Conservation (phyloP, 2,113 vertebrate genomes). For the Nanorana parkeri region DNA sequence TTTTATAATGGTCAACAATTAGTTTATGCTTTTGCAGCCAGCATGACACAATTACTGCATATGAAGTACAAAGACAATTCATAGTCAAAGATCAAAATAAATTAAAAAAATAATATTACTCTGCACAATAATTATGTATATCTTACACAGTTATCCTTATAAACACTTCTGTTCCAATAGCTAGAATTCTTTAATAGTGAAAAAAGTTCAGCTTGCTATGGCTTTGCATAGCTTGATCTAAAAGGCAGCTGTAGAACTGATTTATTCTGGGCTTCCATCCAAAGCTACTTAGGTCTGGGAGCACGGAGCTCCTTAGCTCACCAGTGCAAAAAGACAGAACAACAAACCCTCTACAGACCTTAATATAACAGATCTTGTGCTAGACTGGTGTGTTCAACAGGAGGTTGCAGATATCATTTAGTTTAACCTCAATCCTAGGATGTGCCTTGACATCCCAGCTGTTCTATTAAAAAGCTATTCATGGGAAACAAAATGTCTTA, state of each 20-base stretch:
- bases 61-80: too few relatives aligned
- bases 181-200: neutral
- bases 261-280: constrained; percentile 39
- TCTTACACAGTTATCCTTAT: neutral
- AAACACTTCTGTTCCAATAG: neutral
- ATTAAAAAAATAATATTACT: neutral
- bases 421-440: neutral
- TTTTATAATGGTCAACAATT: too few relatives aligned
- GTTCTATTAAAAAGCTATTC: neutral
- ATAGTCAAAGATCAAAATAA: too few relatives aligned
- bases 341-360: neutral
- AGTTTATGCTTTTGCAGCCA: too few relatives aligned
- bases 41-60: too few relatives aligned
- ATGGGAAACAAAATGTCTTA: too few relatives aligned
- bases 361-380: neutral
- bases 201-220: neutral
- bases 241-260: neutral
- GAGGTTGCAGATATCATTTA: neutral
- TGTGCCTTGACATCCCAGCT: neutral
- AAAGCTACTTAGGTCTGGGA: constrained; percentile 14
- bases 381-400: neutral
- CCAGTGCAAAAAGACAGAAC: constrained; percentile 6
- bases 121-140: neutral
- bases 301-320: constrained; percentile 1
- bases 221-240: neutral